phyloP scores from a whole-genome alignment of 2,113 vertebrate genomes.

The Myrmecobius fasciatus region DNA sequence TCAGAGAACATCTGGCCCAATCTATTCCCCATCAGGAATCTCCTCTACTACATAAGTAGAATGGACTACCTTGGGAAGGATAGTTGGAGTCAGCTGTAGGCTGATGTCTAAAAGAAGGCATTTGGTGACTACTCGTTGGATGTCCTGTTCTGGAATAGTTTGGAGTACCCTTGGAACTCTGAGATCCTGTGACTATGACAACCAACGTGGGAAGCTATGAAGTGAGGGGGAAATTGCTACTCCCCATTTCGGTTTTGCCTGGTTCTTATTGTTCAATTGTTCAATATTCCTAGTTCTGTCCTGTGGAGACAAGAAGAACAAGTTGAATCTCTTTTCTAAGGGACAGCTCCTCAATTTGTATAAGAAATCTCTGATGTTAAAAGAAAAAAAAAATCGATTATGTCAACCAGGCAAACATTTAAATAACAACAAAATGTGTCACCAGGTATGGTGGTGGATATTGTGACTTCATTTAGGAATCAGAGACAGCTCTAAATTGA shows the following conservation, averaged over 20 bases:
- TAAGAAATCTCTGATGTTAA: no score
- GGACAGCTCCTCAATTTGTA: neutral
- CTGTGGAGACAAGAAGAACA: neutral
- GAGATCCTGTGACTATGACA: neutral
- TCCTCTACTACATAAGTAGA: neutral
- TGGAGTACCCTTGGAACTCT: neutral
- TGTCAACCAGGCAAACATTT: neutral
- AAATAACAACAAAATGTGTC: neutral
- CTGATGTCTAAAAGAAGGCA: neutral
- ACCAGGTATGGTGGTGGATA: neutral
- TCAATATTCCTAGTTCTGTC: neutral
- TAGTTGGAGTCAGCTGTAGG: neutral
- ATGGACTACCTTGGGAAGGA: neutral
- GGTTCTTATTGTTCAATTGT: neutral
- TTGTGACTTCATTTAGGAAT: neutral
- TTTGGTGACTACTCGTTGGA: neutral
- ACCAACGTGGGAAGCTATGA: neutral
- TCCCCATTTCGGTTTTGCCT: neutral
- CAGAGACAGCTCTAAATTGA: neutral
- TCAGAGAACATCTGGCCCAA: neutral
- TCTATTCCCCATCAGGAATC: neutral
- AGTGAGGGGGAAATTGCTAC: neutral
- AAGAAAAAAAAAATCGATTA: no score
- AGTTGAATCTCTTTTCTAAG: neutral
- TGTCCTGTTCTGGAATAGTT: neutral